phyloP scores from a whole-genome alignment of 2,113 vertebrate genomes.

The Papio anubis region DNA sequence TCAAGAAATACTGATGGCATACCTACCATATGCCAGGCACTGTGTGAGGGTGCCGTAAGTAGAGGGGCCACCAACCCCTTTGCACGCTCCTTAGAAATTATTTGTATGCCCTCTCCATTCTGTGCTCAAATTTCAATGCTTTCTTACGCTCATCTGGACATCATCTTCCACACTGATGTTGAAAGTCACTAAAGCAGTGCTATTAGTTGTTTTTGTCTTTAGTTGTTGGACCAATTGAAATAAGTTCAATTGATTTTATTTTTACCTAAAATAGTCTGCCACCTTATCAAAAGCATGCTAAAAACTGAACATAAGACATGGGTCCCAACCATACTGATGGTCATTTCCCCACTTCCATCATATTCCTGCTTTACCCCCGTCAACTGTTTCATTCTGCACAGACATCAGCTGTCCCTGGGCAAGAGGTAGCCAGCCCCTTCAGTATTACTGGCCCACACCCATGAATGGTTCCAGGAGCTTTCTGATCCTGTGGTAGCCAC shows the following conservation, averaged over 20 bases:
- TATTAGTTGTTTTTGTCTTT: not conserved
- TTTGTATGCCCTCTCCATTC: not conserved
- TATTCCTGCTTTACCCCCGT: not conserved
- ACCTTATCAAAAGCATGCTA: not conserved
- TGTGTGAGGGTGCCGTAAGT: fast-evolving
- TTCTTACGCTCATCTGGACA: not conserved
- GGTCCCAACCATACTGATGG: not conserved
- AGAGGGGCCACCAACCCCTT: not conserved
- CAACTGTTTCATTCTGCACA: not conserved
- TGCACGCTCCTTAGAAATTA: not conserved
- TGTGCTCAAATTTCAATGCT: not conserved
- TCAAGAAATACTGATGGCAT: not conserved
- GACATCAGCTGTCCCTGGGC: not conserved
- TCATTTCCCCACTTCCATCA: not conserved
- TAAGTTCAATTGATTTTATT: not conserved
- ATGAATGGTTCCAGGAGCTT: not conserved
- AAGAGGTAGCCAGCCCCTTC: not conserved
- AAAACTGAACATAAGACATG: not conserved
- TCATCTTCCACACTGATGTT: not conserved
- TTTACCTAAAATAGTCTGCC: not conserved
- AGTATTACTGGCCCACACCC: not conserved
- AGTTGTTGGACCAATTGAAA: not conserved
- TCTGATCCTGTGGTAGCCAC: not conserved
- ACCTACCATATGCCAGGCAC: not conserved
- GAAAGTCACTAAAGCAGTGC: not conserved